Conservation (phyloP, 23 tunicate species). For the Clavelina lepadiformis region DNA sequence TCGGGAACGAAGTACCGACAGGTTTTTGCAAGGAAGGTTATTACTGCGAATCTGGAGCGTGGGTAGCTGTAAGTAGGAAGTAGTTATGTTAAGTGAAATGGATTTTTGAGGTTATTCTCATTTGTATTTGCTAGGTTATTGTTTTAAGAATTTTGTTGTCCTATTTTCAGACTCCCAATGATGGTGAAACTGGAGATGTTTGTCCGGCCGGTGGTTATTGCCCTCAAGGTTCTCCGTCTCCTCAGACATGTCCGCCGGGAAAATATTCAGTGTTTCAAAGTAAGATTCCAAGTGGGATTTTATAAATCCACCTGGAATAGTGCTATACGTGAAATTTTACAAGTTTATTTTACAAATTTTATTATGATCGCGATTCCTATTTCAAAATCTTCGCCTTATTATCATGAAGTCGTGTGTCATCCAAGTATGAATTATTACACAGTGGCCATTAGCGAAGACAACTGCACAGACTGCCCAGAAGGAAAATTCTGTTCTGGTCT, state of each 20-base stretch:
- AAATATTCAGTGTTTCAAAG: slow-evolving; percentile 30
- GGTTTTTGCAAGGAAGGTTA: slow-evolving; percentile 76
- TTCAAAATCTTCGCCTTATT: too few species aligned
- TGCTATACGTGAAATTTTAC: too few species aligned
- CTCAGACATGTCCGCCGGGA: slow-evolving; percentile 55
- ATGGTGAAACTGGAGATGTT: slow-evolving; percentile 45
- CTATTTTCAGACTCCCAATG: slow-evolving; percentile 52
- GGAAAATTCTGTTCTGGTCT: slow-evolving; percentile 83
- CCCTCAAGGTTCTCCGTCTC: slow-evolving; percentile 37
- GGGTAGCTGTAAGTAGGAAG: slow-evolving; percentile 29
- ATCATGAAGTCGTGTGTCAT: too few species aligned
- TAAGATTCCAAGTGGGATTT: too few species aligned
- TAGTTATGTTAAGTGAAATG: neutral
- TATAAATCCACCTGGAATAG: too few species aligned
- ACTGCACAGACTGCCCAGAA: slow-evolving; percentile 69
- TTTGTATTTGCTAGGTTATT: neutral
- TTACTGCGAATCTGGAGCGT: slow-evolving; percentile 65
- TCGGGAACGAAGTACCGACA: slow-evolving; percentile 59
- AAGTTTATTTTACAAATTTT: too few species aligned
- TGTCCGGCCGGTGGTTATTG: slow-evolving; percentile 76
- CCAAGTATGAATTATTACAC: too few species aligned
- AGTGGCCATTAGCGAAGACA: slow-evolving; percentile 32
- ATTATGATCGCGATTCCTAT: too few species aligned
- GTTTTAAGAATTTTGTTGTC: too few species aligned
- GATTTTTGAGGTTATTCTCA: too few species aligned